Percentiles rank a stretch among this genome's conserved stretches.
Conservation (phyloP, 2,113 vertebrate genomes). For the Thunnus maccoyii region DNA sequence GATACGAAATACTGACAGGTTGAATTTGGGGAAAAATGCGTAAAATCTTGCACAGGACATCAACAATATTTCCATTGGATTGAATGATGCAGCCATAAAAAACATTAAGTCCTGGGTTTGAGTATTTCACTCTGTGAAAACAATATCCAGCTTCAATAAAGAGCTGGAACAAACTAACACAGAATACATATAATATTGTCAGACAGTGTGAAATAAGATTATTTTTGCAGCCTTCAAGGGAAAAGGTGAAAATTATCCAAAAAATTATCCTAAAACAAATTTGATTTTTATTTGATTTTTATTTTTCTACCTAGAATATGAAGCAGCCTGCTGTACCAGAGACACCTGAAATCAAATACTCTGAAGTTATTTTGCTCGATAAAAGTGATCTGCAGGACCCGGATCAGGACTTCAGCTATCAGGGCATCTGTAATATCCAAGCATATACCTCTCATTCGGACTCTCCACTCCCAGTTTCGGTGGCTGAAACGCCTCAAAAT, state of each 20-base stretch:
- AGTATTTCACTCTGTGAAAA: not conserved
- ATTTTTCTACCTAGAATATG: conserved; percentile 7
- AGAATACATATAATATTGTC: not conserved
- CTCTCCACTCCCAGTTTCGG: not conserved
- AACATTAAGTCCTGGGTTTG: not conserved
- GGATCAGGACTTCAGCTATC: conserved; percentile 12
- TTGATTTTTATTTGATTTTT: not conserved
- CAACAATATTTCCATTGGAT: not conserved
- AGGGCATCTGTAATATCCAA: not conserved
- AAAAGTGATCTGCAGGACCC: not conserved
- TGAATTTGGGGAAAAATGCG: not conserved
- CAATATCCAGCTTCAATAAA: not conserved
- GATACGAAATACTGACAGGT: not conserved
- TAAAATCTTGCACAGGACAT: not conserved
- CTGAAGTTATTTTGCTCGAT: conserved; percentile 39
- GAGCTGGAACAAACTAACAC: not conserved
- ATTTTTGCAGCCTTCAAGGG: not conserved
- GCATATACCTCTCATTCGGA: not conserved
- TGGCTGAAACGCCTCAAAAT: not conserved
- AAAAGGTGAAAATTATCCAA: not conserved
- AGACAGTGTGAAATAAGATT: not conserved
- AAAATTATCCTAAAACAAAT: not conserved
- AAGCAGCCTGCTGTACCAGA: not conserved
- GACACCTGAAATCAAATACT: conserved; percentile 8
- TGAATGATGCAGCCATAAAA: not conserved